phyloP scores from a whole-genome alignment of 2,797 vertebrate species.

The Neosalanx taihuensis region DNA sequence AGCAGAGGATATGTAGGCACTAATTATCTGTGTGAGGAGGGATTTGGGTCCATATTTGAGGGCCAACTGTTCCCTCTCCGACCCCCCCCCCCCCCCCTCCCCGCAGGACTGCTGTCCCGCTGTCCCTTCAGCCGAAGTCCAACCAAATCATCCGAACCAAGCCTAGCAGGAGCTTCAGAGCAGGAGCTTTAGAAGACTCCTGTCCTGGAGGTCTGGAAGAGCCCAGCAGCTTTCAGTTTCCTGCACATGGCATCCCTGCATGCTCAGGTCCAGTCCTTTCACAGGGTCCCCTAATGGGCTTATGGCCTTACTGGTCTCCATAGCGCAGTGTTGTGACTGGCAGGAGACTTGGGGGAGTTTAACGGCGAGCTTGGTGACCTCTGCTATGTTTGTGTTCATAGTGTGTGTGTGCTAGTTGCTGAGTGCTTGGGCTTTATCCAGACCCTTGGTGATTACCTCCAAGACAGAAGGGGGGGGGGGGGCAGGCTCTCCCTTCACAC shows the following conservation, averaged over 20 bases:
- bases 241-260: too few relatives aligned
- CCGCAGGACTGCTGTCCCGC: not conserved
- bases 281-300: not conserved
- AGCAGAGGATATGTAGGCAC: slow-evolving; percentile 13
- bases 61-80: slow-evolving; percentile 40
- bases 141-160: slow-evolving; percentile 14
- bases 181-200: not conserved
- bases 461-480: not conserved
- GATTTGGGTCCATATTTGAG: slow-evolving; percentile 45
- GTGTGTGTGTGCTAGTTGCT: not conserved
- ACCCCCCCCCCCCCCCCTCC: slow-evolving; percentile 7
- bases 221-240: too few relatives aligned
- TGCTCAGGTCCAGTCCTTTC: not conserved
- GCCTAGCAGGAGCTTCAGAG: not conserved
- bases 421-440: not conserved
- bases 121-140: too few relatives aligned
- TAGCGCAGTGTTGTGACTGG: not conserved
- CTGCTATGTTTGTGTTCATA: not conserved
- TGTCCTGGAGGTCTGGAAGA: too few relatives aligned
- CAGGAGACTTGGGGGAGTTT: not conserved
- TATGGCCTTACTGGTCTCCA: slow-evolving; percentile 1
- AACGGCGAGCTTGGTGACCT: not conserved
- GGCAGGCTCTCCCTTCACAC: not conserved
- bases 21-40: slow-evolving; percentile 60
- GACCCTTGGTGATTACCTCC: slow-evolving; percentile 5